phyloP scores from a whole-genome alignment of 92 coral and sea anemone genomes.

The Anthopleura xanthogrammica region DNA sequence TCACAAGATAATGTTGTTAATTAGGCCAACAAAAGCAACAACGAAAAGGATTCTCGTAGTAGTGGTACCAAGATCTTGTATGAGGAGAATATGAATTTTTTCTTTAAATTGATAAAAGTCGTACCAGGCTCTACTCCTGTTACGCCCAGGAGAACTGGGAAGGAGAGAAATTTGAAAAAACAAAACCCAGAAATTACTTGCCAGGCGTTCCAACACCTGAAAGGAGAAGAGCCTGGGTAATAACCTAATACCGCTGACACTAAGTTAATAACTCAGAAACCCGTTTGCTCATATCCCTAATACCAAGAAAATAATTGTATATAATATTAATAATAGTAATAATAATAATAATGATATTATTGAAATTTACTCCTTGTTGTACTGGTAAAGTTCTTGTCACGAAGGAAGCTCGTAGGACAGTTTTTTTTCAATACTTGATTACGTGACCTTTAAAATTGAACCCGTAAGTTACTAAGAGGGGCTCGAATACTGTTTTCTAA shows the following conservation, averaged over 20 bases:
- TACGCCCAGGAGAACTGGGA: background rate
- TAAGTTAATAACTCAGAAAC: background rate
- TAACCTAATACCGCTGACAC: background rate
- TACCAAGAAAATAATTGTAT: background rate
- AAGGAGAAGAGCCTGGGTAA: background rate
- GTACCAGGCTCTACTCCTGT: background rate
- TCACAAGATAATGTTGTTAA: background rate
- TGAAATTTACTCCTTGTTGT: background rate
- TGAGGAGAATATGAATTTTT: background rate
- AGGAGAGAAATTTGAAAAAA: background rate
- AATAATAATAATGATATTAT: background rate
- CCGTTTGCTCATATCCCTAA: background rate
- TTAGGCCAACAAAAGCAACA: background rate
- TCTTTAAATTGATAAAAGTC: background rate
- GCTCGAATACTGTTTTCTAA: too few relatives aligned
- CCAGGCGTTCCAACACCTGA: background rate
- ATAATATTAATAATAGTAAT: background rate
- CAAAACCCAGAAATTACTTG: background rate
- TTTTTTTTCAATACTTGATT: background rate
- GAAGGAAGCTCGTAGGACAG: background rate
- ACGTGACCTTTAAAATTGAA: too few relatives aligned
- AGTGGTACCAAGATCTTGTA: too few relatives aligned
- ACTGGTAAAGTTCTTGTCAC: background rate
- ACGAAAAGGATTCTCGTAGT: too few relatives aligned
- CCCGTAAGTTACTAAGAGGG: too few relatives aligned